A percentile compares a stretch with the other conserved stretches of the same genome.
Evolutionary conservation across 2,113 vertebrate species (phyloP).

Genomic region (Clarias macrocephalus): DNA sequence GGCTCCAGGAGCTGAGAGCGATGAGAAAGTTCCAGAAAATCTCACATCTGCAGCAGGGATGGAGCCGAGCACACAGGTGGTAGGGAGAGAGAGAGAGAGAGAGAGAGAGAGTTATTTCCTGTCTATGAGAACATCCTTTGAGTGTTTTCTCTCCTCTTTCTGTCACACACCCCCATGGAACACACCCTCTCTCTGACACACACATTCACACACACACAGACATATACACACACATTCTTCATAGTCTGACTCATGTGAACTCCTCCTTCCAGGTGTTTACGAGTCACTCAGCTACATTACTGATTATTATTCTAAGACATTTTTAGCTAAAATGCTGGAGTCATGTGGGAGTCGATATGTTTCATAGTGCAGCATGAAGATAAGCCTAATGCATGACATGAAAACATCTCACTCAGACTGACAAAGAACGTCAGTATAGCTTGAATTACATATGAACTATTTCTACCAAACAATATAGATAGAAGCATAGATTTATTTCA

Average conservation of each 20-base stretch:
- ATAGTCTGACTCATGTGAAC: background rate
- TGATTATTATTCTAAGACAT: background rate
- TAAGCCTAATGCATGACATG: background rate
- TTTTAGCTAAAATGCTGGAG: background rate
- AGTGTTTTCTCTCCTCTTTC: constrained; percentile 36
- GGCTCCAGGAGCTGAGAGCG: constrained; percentile 23
- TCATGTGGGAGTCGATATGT: background rate
- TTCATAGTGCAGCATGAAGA: background rate
- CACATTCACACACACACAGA: constrained; percentile 22
- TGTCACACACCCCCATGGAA: background rate
- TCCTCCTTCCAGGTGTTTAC: constrained; percentile 13
- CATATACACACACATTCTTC: constrained; percentile 1
- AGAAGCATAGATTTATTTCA: background rate
- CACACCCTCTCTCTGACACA: constrained; percentile 5
- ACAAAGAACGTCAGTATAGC: background rate
- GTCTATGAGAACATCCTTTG: constrained; percentile 50
- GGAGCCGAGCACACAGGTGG: constrained; percentile 50
- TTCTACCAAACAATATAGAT: background rate
- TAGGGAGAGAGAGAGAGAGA: constrained; percentile 38
- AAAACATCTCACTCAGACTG: background rate
- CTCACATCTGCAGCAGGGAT: constrained; percentile 53
- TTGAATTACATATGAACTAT: too few species aligned
- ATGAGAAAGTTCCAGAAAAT: constrained; percentile 45
- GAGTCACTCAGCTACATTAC: background rate
- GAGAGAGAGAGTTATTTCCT: constrained; percentile 52